Evolutionary conservation across 2,888 invertebrate genomes (phyloP), one percentile per base, ranked within the genome.

Genomic region (Anthophora plumipes): DNA sequence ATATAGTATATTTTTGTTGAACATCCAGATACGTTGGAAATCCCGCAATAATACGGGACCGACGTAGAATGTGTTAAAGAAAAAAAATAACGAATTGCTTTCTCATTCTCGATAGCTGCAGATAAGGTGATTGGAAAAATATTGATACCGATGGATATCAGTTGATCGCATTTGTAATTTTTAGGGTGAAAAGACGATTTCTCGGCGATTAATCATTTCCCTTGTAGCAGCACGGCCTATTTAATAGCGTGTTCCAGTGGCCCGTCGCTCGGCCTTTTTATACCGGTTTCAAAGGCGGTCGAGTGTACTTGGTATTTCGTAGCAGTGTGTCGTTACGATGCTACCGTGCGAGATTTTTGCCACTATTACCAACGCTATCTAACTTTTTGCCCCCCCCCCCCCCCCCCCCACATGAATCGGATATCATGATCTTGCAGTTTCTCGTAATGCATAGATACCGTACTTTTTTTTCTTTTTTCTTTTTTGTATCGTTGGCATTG

Each of bases 201-300:
- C 52, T 66, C 68, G 25, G 78, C 82, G 82, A 88, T 89, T 88
- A 89, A 88, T 86, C 86, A 85, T 87, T 79, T 80, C 63, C 64
- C 76, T 63, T 64, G 22, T 74, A 74, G 70, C 63, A 57, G 61
- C 73, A 66, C 70, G 83, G 77, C 85, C 83, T 86, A 85, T 89
- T 88, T 89, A 88, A 89, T 86, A 83, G 82, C 84, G 77, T 83
- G 83, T 83, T 81, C 85, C 81, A 85, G 80, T 86, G 77, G 81
- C 81, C 74, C 54, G 77, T 78, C 77, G 75, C 69, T 76, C 63
- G 77, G 83, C 76, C 76, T 83, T 86, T 86, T 87, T 83, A 77
- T 78, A 83, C 81, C 68, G 78, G 79, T 82, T 80, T 80, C 80
- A 83, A 83, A 83, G 73, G 80, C 83, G 72, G 74, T 80, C 84